phyloP scores from a whole-genome alignment of 2,113 vertebrate genomes.

The Telmatochromis sp. region DNA sequence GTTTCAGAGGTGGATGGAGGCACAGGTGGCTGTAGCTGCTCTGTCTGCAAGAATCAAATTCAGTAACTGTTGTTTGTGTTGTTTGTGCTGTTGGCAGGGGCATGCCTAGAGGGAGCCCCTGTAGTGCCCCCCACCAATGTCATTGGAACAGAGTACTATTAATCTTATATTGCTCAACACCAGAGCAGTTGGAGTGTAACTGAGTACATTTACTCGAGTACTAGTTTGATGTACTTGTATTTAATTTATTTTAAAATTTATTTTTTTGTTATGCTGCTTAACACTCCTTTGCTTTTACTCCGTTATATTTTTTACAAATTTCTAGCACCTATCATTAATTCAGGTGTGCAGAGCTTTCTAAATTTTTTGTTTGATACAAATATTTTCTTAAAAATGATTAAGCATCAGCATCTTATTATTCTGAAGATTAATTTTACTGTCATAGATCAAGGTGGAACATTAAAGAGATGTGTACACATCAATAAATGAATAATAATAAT shows the following conservation, averaged over 20 bases:
- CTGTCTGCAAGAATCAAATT: not conserved
- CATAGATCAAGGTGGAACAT: not conserved
- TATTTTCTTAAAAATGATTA: not conserved
- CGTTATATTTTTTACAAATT: not conserved
- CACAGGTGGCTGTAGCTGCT: not conserved
- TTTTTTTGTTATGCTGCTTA: not conserved
- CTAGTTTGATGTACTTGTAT: not conserved
- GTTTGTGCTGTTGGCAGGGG: not conserved
- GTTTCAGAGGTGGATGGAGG: not conserved
- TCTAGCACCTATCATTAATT: not conserved
- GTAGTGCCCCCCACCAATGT: not conserved
- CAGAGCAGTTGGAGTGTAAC: not conserved
- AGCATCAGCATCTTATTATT: not conserved
- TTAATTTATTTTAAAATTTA: not conserved
- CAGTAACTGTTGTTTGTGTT: not conserved
- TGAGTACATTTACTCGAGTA: not conserved
- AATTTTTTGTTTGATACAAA: not conserved
- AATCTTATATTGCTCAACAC: not conserved
- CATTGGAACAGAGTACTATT: not conserved
- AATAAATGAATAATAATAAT: not conserved
- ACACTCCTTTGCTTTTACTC: not conserved
- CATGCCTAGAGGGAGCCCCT: not conserved
- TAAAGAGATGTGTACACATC: not conserved
- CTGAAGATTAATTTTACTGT: not conserved
- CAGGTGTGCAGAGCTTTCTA: not conserved